Conservation (phyloP, 30 jellyfish, hydroid and myxozoan species). For the Chrysaora quinquecirrha region DNA sequence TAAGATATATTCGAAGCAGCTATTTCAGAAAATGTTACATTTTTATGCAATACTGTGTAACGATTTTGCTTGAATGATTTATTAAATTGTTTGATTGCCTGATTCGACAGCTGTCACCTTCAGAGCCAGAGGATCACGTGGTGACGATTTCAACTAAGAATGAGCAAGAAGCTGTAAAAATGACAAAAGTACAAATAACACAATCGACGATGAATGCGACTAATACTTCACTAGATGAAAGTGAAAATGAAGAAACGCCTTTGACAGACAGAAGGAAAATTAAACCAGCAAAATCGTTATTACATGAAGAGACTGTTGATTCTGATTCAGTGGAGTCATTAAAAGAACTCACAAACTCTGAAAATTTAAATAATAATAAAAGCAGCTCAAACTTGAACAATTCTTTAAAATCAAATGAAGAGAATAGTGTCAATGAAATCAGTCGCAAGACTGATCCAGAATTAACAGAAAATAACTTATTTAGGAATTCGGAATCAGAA, state of each 20-base stretch:
- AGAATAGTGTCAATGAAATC: background rate
- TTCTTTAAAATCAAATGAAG: too few relatives aligned
- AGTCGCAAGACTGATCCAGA: background rate
- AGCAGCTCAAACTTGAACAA: background rate
- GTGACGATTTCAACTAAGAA: background rate
- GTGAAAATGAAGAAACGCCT: constrained; percentile 25
- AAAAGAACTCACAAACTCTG: constrained; percentile 21
- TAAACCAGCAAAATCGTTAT: background rate
- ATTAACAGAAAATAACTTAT: background rate
- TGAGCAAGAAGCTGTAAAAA: constrained; percentile 1
- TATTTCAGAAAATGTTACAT: too few relatives aligned
- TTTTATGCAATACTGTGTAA: too few relatives aligned
- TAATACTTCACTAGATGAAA: background rate
- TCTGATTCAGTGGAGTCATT: constrained; percentile 48
- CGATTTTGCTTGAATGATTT: too few relatives aligned
- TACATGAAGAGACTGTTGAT: background rate
- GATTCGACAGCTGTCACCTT: background rate
- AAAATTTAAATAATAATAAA: background rate
- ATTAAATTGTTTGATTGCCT: too few relatives aligned
- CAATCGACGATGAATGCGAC: background rate
- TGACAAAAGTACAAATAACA: constrained; percentile 18
- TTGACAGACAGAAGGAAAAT: constrained; percentile 7
- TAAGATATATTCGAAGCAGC: too few relatives aligned
- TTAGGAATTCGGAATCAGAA: constrained; percentile 53
- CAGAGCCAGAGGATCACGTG: constrained; percentile 19